These are phyloP conservation scores for Argyresthia albistria DNA, from an alignment of 2,888 invertebrate genomes.

Conservation along the genomic window DNA sequence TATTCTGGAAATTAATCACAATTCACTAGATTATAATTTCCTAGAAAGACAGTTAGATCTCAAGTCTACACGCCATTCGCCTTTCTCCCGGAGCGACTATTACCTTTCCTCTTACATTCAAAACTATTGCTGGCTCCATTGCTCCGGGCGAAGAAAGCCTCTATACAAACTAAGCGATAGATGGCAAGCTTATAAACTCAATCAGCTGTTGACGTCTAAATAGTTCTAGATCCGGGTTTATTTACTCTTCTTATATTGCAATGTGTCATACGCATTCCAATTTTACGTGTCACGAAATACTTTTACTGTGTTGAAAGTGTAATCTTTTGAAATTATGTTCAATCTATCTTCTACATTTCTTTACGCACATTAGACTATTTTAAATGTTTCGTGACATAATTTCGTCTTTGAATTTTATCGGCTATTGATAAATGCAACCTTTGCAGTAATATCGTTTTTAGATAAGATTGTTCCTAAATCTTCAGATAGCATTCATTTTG, in stretches of 20 bases:
- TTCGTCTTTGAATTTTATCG: too few species aligned
- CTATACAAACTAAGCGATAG: conserved; percentile 22
- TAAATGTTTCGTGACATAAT: too few species aligned
- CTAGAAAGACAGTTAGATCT: background rate
- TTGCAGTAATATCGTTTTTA: background rate
- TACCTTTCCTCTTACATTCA: conserved; percentile 11
- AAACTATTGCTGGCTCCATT: conserved; percentile 26
- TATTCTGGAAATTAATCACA: too few species aligned
- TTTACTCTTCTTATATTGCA: too few species aligned
- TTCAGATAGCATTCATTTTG: background rate
- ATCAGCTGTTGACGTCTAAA: background rate
- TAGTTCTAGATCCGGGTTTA: background rate
- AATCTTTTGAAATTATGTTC: too few species aligned
- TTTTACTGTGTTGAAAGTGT: too few species aligned
- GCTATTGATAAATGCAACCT: background rate
- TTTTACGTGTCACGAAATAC: too few species aligned
- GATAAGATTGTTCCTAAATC: conserved; percentile 1
- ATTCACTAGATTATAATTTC: too few species aligned
- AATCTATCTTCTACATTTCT: too few species aligned
- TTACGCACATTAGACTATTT: too few species aligned
- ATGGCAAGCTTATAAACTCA: conserved; percentile 6
- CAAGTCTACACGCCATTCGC: conserved; percentile 12
- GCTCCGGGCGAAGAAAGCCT: conserved; percentile 45
- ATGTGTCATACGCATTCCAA: background rate
- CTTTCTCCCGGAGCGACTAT: conserved; percentile 29